phyloP scores from a whole-genome alignment of 2,113 vertebrate genomes.

The Hyaena hyaena region DNA sequence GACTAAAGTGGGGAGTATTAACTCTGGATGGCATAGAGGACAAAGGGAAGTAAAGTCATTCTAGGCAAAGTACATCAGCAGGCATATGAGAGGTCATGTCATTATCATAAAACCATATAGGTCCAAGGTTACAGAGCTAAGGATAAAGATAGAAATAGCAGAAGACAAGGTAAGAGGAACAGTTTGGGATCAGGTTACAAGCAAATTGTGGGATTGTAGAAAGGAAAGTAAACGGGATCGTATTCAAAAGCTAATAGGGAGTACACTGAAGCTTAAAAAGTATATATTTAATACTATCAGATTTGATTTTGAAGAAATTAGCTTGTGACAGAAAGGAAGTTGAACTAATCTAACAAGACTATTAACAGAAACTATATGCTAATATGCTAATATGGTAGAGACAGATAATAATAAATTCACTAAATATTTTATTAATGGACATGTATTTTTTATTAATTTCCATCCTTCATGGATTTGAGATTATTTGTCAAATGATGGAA shows the following conservation, averaged over 20 bases:
- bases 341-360: neutral
- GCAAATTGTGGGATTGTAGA: neutral
- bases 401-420: neutral
- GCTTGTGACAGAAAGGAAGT: neutral
- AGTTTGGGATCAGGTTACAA: neutral
- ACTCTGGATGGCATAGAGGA: neutral
- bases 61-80: neutral
- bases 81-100: neutral
- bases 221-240: neutral
- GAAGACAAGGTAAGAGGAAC: neutral
- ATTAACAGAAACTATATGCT: neutral
- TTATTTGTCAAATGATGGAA: neutral
- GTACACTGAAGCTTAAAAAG: neutral
- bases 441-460: neutral
- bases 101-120: neutral
- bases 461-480: neutral
- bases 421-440: neutral
- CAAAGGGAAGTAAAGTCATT: neutral
- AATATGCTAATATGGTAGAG: neutral
- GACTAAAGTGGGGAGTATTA: neutral
- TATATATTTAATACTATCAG: neutral
- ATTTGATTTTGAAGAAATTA: conserved; percentile 33
- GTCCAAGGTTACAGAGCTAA: neutral
- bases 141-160: neutral
- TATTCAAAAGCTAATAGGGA: neutral